These are phyloP conservation scores for Lacanobia oleracea DNA, from an alignment of 2,888 invertebrate genomes.

Conservation along the genomic window DNA sequence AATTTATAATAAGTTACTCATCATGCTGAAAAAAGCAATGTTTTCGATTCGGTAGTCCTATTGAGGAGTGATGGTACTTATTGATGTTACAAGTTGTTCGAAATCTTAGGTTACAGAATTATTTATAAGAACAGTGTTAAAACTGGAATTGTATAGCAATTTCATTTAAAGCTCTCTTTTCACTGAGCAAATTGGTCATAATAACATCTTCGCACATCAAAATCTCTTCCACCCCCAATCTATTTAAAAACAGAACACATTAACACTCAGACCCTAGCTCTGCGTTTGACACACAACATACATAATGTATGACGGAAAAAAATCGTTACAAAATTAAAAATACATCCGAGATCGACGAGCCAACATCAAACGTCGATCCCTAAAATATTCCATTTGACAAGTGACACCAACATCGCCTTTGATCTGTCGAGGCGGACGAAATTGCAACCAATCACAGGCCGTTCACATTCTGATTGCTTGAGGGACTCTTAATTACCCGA, in stretches of 20 bases:
- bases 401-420: constrained; percentile 82
- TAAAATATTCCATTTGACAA: constrained; percentile 88
- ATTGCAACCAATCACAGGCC: constrained; percentile 85
- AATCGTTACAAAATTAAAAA: constrained; percentile 73
- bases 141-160: neutral
- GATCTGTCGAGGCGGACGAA: constrained; percentile 77
- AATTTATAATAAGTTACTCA: neutral
- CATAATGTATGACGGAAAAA: constrained; percentile 67
- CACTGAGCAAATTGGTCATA: neutral
- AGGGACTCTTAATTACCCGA: constrained; percentile 88
- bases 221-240: constrained; percentile 15
- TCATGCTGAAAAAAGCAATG: neutral
- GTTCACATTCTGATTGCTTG: constrained; percentile 85
- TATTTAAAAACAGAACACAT: constrained; percentile 54
- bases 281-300: constrained; percentile 47
- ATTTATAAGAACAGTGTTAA: neutral
- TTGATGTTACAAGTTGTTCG: neutral
- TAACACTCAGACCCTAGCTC: constrained; percentile 49
- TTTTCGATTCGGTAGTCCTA: neutral
- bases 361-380: constrained; percentile 78
- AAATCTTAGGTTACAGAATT: neutral
- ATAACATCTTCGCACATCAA: constrained; percentile 39
- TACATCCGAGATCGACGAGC: constrained; percentile 68
- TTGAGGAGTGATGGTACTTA: neutral
- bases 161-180: neutral